phyloP scores from a whole-genome alignment of 1,140 invertebrate genomes.

The Bombus cullumanus region DNA sequence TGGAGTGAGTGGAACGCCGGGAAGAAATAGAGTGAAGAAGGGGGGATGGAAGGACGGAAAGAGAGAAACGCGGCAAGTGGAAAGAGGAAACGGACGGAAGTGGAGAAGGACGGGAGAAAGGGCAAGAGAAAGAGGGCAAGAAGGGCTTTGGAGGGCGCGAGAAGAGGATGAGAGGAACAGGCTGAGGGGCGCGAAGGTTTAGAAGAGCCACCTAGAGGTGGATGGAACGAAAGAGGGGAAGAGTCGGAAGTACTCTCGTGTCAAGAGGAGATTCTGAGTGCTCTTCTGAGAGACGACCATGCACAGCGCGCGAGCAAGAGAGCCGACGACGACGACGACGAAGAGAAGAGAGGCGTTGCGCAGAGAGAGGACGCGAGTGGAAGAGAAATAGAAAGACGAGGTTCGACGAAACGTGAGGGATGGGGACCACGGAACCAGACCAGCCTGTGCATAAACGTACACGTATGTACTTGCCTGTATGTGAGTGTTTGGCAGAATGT shows the following conservation, averaged over 20 bases:
- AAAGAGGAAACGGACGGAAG: slow-evolving; percentile 49
- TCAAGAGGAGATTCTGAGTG: slow-evolving; percentile 77
- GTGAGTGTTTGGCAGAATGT: background rate
- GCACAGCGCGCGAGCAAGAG: slow-evolving; percentile 38
- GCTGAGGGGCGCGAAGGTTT: slow-evolving; percentile 60
- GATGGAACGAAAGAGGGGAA: slow-evolving; percentile 75
- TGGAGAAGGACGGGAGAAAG: slow-evolving; percentile 38
- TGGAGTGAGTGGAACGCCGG: slow-evolving; percentile 13
- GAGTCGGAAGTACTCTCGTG: slow-evolving; percentile 77
- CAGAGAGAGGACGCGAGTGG: background rate
- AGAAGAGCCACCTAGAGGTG: slow-evolving; percentile 76
- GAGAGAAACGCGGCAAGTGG: slow-evolving; percentile 18
- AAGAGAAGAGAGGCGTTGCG: background rate
- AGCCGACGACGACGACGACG: background rate
- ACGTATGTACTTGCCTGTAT: background rate
- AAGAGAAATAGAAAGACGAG: slow-evolving; percentile 17
- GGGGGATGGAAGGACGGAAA: background rate
- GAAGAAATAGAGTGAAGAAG: background rate
- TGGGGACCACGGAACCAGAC: slow-evolving; percentile 11
- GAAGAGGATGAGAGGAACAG: slow-evolving; percentile 43
- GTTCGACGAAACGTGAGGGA: slow-evolving; percentile 21
- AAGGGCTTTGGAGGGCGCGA: slow-evolving; percentile 50
- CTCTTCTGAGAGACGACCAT: slow-evolving; percentile 73
- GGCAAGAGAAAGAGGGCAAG: slow-evolving; percentile 74
- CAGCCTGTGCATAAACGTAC: background rate